Evolutionary conservation across 2,888 invertebrate species (phyloP), one percentile per base, ranked within the genome.

Genomic region (Agelastica alni): DNA sequence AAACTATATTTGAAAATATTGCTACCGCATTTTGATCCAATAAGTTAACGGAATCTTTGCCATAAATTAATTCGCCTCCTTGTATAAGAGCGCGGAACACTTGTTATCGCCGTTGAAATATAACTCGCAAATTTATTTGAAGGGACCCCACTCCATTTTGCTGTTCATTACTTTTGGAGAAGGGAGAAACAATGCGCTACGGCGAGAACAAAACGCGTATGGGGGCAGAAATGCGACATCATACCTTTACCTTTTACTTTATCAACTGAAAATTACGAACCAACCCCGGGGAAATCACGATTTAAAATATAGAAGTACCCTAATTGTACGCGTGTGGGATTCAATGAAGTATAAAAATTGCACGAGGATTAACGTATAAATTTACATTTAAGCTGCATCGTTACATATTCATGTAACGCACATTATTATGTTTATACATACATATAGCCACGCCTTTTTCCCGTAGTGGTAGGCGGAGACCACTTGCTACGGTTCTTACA

Each of bases 271-370:
- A 53, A 57, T 57, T 66, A 62, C 61, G 61, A 60, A 43, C 44
- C 32, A 18, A 13, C 68, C 60, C 68, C 17, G 46, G 68, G 68
- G 68, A 68, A 68, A 68, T 68, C 67, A 68, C 65, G 61, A 66
- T 67, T 63, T 66, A 67, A 66, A 66, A 64, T 67, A 64, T 63
- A 44, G 49, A 14, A 16, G 14, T 34, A 16, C n/a, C n/a, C n/a
- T 42, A 53, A 53, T 53, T 53, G 53, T 46, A 53, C 31, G 53
- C 41, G 53, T 53, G 46, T 31, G 53, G 14, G 31, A 32, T 32
- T 36, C 53, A 32, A 53, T 41, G 22, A 45, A 39, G 32, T 31
- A 41, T 22, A 22, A n/a, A n/a, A n/a, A n/a, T n/a, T n/a, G n/a
- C n/a, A n/a, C n/a, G n/a, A n/a, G n/a, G n/a, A n/a, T n/a, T n/a